Percentiles rank a stretch among this genome's conserved stretches.
phyloP scores from a whole-genome alignment of 2,797 vertebrate species.

The Betta splendens region DNA sequence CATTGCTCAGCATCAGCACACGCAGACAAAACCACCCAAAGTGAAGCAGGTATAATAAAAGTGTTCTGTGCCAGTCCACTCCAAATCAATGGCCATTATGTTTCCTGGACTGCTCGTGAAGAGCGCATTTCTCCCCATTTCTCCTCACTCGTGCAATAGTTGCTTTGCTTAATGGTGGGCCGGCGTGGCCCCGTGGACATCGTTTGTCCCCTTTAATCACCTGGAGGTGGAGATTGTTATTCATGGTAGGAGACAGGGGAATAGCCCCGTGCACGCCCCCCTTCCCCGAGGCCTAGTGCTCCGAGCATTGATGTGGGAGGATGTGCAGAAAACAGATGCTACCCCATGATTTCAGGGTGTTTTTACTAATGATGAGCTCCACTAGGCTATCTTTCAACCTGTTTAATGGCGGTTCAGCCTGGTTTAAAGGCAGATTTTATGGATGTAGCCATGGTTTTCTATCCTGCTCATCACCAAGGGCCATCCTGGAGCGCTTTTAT shows the following conservation, averaged over 20 bases:
- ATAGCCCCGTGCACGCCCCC: conserved; percentile 44
- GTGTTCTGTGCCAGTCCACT: conserved; percentile 60
- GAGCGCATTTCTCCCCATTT: conserved; percentile 54
- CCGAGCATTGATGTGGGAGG: conserved; percentile 71
- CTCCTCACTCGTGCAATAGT: conserved; percentile 63
- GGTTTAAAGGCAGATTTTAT: conserved; percentile 75
- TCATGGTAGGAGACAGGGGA: conserved; percentile 75
- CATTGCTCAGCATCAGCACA: conserved; percentile 41
- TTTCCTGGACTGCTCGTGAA: conserved; percentile 52
- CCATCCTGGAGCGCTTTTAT: conserved; percentile 39
- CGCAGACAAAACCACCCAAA: conserved; percentile 61
- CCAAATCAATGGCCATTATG: conserved; percentile 80
- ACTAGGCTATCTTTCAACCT: conserved; percentile 62
- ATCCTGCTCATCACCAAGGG: conserved; percentile 53
- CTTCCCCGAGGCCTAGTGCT: conserved; percentile 66
- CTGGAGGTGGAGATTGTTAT: conserved; percentile 76
- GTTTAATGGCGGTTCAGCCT: conserved; percentile 65
- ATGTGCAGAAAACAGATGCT: conserved; percentile 76
- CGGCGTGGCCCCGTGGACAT: conserved; percentile 60
- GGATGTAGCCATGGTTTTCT: conserved; percentile 54
- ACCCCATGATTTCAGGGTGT: conserved; percentile 76
- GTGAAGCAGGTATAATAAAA: conserved; percentile 69
- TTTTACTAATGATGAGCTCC: conserved; percentile 75
- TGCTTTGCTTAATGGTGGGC: conserved; percentile 78
- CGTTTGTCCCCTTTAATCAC: conserved; percentile 78